Evolutionary conservation across 2,797 vertebrate genomes (phyloP), one percentile per base, ranked within the genome.

Genomic region (Helicolenus hilgendorfi): DNA sequence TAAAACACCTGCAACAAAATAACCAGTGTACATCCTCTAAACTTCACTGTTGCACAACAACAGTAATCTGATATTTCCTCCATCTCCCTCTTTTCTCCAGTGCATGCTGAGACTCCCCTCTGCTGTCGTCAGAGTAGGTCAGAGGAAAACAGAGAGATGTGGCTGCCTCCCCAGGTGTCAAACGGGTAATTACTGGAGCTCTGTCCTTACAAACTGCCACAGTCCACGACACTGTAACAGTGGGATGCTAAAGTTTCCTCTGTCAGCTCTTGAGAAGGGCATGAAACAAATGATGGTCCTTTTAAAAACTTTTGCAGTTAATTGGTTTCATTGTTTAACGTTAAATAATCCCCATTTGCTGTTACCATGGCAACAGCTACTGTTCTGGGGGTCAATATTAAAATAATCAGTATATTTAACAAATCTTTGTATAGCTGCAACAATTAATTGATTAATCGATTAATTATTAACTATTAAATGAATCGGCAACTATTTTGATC

Each of bases 151-250:
- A 4, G 41, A 62, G 38, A 59, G 58, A 85, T 72, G 65, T 68
- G 20, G 77, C 45, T 13, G 41, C 78, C 73, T 78, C 69, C 63
- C 55, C 69, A 11, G 53, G 53, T 67, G 55, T 64, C 63, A 73
- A 74, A 75, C 15, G 26, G 67, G 76, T 81, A 70, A 85, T 87
- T 85, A 86, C 81, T 13, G 6, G 7, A 76, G 18, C 29, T 81
- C 55, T 72, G 15, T 20, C 18, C 45, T 49, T 49, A 49, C 45
- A 55, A 55, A n/a, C 10, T 10, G 15, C 11, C 64, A 41, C 55
- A 26, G 22, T 72, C 31, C 26, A 3, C 1, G 4, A 45, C 56
- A 74, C 26, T 45, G 33, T 65, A 49, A 53, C 22, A 29, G 11
- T 15, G 13, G 10, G 36, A 63, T 13, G 8, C 18, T n/a, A 8